These are phyloP conservation scores for Tridacna crocea DNA, from an alignment of 2,888 invertebrate genomes.

Conservation along the genomic window DNA sequence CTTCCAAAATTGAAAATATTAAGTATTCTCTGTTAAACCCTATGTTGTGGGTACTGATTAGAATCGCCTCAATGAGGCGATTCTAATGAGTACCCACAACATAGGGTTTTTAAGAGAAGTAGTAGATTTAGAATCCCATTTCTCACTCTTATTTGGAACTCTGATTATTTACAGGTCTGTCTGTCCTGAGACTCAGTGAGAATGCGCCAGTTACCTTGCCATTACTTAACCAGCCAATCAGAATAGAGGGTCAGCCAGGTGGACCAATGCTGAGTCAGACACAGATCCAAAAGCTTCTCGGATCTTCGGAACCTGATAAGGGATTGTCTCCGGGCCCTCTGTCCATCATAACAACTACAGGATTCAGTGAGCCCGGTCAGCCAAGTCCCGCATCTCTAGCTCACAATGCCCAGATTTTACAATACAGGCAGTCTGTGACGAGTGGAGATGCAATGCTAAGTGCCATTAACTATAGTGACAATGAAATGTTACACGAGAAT, in stretches of 20 bases:
- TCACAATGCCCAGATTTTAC: slow-evolving; percentile 71
- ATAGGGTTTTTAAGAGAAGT: too few relatives aligned
- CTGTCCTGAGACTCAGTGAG: slow-evolving; percentile 55
- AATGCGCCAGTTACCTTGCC: slow-evolving; percentile 41
- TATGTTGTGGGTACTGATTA: too few relatives aligned
- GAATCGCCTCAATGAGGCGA: too few relatives aligned
- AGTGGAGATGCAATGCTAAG: slow-evolving; percentile 84
- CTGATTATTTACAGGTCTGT: slow-evolving; percentile 39
- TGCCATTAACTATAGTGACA: slow-evolving; percentile 83
- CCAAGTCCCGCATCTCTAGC: slow-evolving; percentile 77
- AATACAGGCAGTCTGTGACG: slow-evolving; percentile 76
- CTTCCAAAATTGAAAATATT: too few relatives aligned
- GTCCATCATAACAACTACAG: slow-evolving; percentile 55
- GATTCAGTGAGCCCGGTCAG: slow-evolving; percentile 75
- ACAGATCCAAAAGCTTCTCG: slow-evolving; percentile 60
- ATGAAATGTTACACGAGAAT: slow-evolving; percentile 82
- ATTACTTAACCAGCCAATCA: slow-evolving; percentile 50
- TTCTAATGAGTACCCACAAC: too few relatives aligned
- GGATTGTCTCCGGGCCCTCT: slow-evolving; percentile 53
- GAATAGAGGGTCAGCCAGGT: slow-evolving; percentile 59
- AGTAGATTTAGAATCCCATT: too few relatives aligned
- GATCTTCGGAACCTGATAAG: slow-evolving; percentile 52
- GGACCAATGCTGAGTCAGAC: slow-evolving; percentile 58
- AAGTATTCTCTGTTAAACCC: too few relatives aligned
- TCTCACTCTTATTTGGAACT: too few relatives aligned